Percentiles rank a stretch among this genome's conserved stretches.
Evolutionary conservation across 2,888 invertebrate genomes (phyloP).

Genomic region (Sphaerophoria taeniata): DNA sequence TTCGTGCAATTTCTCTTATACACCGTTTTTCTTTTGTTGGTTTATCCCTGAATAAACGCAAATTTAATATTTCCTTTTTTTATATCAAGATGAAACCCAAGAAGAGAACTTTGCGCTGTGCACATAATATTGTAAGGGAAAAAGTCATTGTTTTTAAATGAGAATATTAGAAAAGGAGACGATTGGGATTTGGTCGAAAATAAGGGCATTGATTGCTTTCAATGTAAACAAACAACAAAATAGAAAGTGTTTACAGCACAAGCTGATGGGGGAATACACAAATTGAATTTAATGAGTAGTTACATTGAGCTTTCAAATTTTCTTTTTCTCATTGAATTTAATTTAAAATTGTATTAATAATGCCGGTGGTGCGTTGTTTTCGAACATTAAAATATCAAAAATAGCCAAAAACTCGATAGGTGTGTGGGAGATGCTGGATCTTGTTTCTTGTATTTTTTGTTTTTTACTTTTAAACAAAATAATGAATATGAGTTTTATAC

Average conservation of each 20-base stretch:
- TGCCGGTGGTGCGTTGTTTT: no score
- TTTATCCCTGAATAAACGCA: conserved; percentile 48
- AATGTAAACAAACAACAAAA: background rate
- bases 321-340: background rate
- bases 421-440: no score
- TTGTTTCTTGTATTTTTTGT: no score
- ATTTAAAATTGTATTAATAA: background rate
- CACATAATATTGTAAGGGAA: conserved; percentile 3
- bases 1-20: conserved; percentile 2
- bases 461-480: no score
- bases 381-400: no score
- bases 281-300: background rate
- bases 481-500: no score
- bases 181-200: background rate
- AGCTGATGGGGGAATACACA: no score
- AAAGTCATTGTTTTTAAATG: conserved; percentile 27
- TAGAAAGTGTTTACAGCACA: background rate
- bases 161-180: background rate
- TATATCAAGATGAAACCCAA: background rate
- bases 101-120: background rate
- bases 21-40: conserved; percentile 1
- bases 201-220: conserved; percentile 10
- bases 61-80: conserved; percentile 63
- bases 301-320: background rate
- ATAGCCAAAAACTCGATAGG: no score